phyloP scores from a whole-genome alignment of 30 jellyfish, hydroid and myxozoan species.

The Aurelia coerulea region DNA sequence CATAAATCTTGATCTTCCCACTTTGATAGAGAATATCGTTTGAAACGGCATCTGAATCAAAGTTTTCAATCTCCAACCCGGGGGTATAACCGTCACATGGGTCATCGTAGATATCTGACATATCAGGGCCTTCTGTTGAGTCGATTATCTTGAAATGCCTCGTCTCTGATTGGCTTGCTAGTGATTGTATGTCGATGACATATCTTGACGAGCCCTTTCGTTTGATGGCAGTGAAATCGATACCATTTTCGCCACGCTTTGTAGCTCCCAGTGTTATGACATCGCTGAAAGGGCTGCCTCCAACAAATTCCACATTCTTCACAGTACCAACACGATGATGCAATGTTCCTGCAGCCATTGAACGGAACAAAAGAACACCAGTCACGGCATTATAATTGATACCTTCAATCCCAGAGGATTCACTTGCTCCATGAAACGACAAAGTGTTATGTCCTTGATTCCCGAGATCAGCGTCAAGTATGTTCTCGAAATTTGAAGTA shows the following conservation, averaged over 20 bases:
- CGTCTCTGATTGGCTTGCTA: not conserved
- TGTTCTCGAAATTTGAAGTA: not conserved
- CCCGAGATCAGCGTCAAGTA: conserved; percentile 54
- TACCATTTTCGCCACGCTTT: conserved; percentile 11
- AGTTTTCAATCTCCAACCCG: not conserved
- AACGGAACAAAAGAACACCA: not conserved
- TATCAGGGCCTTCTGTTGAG: conserved; percentile 4
- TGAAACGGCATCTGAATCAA: conserved; percentile 9
- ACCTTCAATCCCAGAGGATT: not conserved
- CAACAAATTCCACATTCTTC: conserved; percentile 10
- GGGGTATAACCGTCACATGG: conserved; percentile 20
- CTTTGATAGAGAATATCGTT: conserved; percentile 30
- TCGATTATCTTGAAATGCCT: conserved; percentile 38
- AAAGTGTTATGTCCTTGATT: conserved; percentile 33
- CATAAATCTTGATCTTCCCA: conserved; percentile 18
- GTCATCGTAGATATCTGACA: not conserved
- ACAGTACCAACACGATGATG: conserved; percentile 42
- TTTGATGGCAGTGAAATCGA: conserved; percentile 22
- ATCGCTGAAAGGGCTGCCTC: conserved; percentile 10
- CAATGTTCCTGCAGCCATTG: not conserved
- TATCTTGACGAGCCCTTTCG: conserved; percentile 16
- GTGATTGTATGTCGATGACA: not conserved
- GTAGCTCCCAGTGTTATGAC: conserved; percentile 8
- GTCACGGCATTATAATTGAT: conserved; percentile 7
- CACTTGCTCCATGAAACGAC: not conserved